phyloP scores from a whole-genome alignment of 2,888 invertebrate genomes.

The Pelosia muscerda region DNA sequence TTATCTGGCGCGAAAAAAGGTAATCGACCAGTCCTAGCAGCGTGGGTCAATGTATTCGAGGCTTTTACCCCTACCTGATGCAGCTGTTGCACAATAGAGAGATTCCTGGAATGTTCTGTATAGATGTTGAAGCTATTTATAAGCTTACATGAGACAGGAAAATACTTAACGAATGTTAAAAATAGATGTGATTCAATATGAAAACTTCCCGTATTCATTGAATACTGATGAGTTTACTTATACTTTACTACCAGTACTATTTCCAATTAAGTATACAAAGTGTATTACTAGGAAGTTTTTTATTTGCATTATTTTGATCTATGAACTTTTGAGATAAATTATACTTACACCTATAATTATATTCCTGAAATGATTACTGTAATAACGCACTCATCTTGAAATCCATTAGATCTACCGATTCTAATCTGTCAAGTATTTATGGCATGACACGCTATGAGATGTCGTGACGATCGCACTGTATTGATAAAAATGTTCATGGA shows the following conservation, averaged over 20 bases:
- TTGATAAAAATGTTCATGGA: no score
- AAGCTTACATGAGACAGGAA: conserved; percentile 41
- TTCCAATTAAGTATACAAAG: conserved; percentile 22
- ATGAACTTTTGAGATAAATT: background rate
- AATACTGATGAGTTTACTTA: conserved; percentile 38
- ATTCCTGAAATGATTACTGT: no score
- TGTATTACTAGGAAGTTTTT: conserved; percentile 25
- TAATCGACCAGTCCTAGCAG: conserved; percentile 72
- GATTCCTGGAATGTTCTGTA: conserved; percentile 72
- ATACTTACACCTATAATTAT: no score
- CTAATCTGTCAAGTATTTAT: no score
- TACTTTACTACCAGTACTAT: no score
- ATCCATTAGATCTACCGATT: no score
- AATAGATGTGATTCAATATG: conserved; percentile 47
- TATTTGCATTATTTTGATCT: background rate
- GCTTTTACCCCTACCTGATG: conserved; percentile 74
- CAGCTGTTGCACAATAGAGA: conserved; percentile 84
- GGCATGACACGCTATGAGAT: no score
- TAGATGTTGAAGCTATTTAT: conserved; percentile 63
- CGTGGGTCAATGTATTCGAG: conserved; percentile 79
- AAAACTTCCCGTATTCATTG: conserved; percentile 39
- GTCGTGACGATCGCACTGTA: no score
- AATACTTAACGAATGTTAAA: conserved; percentile 40
- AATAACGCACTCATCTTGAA: no score
- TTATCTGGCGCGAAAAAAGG: conserved; percentile 78